Conservation (phyloP, 2,113 vertebrate species). For the Vombatus ursinus region DNA sequence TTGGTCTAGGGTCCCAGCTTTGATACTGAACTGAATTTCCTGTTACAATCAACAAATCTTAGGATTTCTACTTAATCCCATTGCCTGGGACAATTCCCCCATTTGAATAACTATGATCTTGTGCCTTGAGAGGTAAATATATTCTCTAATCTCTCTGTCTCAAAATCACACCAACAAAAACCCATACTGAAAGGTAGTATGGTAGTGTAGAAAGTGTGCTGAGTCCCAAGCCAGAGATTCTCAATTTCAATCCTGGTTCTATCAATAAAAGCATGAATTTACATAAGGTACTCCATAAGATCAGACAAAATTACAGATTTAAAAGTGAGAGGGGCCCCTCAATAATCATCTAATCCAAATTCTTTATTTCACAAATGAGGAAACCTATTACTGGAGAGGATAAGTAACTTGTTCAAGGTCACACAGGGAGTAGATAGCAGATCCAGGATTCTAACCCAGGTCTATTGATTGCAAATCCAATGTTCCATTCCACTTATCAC, state of each 20-base stretch:
- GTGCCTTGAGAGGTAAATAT: neutral
- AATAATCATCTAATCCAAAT: neutral
- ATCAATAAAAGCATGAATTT: neutral
- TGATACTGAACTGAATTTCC: neutral
- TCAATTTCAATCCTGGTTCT: slow-evolving; percentile 10
- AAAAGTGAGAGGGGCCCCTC: neutral
- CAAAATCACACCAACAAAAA: neutral
- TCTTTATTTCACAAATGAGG: neutral
- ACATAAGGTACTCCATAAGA: neutral
- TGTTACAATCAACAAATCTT: neutral
- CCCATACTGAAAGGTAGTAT: neutral
- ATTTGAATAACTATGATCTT: neutral
- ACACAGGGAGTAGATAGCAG: neutral
- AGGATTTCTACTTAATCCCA: neutral
- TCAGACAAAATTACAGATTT: neutral
- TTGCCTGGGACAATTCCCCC: neutral
- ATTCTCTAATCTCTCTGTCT: neutral
- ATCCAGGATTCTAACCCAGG: neutral
- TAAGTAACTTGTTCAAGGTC: neutral
- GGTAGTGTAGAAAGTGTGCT: neutral
- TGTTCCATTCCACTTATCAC: neutral
- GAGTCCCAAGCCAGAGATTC: neutral
- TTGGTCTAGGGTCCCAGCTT: no score
- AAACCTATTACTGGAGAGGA: neutral
- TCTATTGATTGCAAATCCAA: neutral